Base-by-base conservation (phyloP, 2,797 vertebrate species). In the Delichon dasypus region DNA sequence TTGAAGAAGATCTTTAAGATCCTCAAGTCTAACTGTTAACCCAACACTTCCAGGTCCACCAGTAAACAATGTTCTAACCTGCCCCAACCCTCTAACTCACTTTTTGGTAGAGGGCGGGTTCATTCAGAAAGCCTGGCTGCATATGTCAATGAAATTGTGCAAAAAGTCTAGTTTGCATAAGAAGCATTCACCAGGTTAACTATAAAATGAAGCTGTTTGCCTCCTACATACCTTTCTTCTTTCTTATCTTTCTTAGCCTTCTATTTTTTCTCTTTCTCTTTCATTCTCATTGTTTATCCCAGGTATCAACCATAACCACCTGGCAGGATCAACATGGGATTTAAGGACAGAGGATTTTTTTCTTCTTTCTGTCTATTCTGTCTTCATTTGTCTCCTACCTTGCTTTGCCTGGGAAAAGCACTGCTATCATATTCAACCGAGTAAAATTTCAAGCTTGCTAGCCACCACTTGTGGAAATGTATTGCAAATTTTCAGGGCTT, bases 171-270 rank as follows among this genome's bases (percentile, higher is more conserved):
- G 16, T 30, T 53, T 80, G 6, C 20, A 6, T 40, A 45, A 26
- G 40, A 53, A 17, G 2, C 9, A 34, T n/a, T 23, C 26, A 42
- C 17, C 51, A 62, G 18, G 8, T 27, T 27, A 36, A 9, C 7
- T 16, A 30, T 21, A n/a, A 57, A 64, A 50, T 50, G 9, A 38
- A 48, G 6, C 14, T 5, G 4, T 61, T 68, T 53, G 1, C 1
- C 21, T 5, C 10, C 1, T 23, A 1, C 16, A 7, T 2, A 6
- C 15, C 5, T 34, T 26, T 47, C 14, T 40, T 61, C n/a, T 57
- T 29, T n/a, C 32, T 67, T 75, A 16, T 86, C 10, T 30, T 25
- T 50, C 22, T 53, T 68, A 34, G 22, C 29, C 21, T 29, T 14
- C 27, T 76, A n/a, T 25, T 27, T 55, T 61, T 50, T 27, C 3